phyloP scores from a whole-genome alignment of 1,140 invertebrate genomes.

The Pararge aegeria region DNA sequence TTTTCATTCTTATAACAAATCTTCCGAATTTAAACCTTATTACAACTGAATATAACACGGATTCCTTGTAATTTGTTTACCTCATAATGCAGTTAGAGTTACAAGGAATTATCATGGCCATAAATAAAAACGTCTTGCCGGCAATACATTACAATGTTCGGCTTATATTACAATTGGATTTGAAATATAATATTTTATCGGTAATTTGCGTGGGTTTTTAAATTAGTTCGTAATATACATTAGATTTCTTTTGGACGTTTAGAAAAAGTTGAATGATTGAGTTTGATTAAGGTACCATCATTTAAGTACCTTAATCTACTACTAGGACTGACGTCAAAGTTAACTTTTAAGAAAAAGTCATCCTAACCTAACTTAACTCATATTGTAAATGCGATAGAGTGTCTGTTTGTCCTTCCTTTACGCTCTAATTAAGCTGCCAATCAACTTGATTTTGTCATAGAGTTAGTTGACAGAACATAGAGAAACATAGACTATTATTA shows the following conservation, averaged over 20 bases:
- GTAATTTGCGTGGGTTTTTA: background rate
- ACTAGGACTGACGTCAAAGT: no score
- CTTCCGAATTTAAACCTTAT: slow-evolving; percentile 13
- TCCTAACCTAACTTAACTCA: no score
- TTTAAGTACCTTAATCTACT: no score
- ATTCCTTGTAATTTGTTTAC: background rate
- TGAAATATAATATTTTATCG: background rate
- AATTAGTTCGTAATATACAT: background rate
- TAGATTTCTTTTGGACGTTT: background rate
- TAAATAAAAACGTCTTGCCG: slow-evolving; percentile 5
- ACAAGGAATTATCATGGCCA: slow-evolving; percentile 8
- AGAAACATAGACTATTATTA: no score
- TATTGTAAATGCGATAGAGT: no score
- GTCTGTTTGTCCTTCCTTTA: no score
- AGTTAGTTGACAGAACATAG: no score
- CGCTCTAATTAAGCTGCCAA: no score
- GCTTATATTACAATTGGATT: slow-evolving; percentile 5
- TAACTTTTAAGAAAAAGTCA: no score
- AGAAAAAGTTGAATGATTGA: no score
- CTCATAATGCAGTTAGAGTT: background rate
- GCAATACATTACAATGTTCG: slow-evolving; percentile 3
- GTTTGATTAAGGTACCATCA: no score
- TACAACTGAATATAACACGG: background rate
- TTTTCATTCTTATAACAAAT: background rate
- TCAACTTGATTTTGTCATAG: no score